phyloP scores from a whole-genome alignment of 2,113 vertebrate species.

The Chroicocephalus ridibundus region DNA sequence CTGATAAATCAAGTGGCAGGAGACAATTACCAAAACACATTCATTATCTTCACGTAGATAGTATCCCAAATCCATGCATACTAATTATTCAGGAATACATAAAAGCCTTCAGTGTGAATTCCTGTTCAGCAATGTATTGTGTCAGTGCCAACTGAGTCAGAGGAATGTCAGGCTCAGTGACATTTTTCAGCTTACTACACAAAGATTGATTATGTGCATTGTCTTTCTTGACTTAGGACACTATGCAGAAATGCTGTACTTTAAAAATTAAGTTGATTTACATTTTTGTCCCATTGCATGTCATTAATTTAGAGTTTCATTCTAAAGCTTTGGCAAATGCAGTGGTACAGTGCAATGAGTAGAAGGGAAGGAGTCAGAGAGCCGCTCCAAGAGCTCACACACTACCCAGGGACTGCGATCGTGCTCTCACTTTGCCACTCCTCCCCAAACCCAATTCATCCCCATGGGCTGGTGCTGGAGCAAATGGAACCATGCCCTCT shows the following conservation, averaged over 20 bases:
- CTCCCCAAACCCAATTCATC: accelerated
- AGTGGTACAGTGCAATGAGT: background rate
- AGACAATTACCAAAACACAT: constrained; percentile 9
- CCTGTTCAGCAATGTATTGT: background rate
- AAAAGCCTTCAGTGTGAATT: background rate
- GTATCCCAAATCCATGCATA: background rate
- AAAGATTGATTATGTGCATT: background rate
- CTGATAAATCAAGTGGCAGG: background rate
- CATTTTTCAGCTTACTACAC: background rate
- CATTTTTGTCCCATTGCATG: background rate
- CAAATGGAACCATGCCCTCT: background rate
- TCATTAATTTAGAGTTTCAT: background rate
- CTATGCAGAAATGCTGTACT: background rate
- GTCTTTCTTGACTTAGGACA: background rate
- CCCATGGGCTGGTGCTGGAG: background rate
- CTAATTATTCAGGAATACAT: constrained; percentile 17
- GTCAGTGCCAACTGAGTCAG: background rate
- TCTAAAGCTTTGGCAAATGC: background rate
- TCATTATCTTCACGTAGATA: constrained; percentile 13
- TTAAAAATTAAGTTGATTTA: background rate
- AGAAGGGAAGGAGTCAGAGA: background rate
- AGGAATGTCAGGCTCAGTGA: background rate
- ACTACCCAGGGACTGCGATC: background rate
- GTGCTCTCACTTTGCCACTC: accelerated
- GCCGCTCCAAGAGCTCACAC: background rate